These are phyloP conservation scores for Synanthedon vespiformis DNA, from an alignment of 2,888 invertebrate species.

Conservation along the genomic window DNA sequence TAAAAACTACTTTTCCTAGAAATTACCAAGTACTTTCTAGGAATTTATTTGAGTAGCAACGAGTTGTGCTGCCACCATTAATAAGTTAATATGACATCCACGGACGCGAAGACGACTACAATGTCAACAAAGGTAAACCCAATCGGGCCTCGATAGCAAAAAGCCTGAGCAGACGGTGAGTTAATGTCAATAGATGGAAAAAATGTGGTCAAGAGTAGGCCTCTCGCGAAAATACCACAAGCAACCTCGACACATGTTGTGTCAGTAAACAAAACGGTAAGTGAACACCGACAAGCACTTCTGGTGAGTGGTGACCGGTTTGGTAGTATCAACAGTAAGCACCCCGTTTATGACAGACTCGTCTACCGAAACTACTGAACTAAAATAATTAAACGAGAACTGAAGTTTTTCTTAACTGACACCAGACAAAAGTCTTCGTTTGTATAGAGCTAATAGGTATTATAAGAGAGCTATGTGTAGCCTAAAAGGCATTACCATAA, in stretches of 20 bases:
- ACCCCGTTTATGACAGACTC: neutral
- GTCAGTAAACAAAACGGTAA: slow-evolving; percentile 46
- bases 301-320: slow-evolving; percentile 33
- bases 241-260: slow-evolving; percentile 47
- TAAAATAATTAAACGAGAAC: neutral
- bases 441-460: too few species aligned
- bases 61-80: neutral
- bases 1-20: too few species aligned
- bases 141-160: slow-evolving; percentile 56
- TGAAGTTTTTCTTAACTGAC: neutral
- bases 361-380: neutral
- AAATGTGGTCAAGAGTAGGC: slow-evolving; percentile 47
- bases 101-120: slow-evolving; percentile 8
- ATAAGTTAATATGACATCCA: too few species aligned
- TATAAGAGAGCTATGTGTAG: too few species aligned
- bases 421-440: neutral
- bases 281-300: slow-evolving; percentile 54
- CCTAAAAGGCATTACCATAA: too few species aligned
- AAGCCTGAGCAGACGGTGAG: slow-evolving; percentile 44
- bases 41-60: too few species aligned
- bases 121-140: slow-evolving; percentile 46
- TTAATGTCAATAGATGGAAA: slow-evolving; percentile 38
- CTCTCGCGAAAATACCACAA: slow-evolving; percentile 49
- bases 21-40: too few species aligned
- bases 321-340: neutral